Evolutionary conservation across 2,797 vertebrate genomes (phyloP).

Genomic region (Pangasius djambal): DNA sequence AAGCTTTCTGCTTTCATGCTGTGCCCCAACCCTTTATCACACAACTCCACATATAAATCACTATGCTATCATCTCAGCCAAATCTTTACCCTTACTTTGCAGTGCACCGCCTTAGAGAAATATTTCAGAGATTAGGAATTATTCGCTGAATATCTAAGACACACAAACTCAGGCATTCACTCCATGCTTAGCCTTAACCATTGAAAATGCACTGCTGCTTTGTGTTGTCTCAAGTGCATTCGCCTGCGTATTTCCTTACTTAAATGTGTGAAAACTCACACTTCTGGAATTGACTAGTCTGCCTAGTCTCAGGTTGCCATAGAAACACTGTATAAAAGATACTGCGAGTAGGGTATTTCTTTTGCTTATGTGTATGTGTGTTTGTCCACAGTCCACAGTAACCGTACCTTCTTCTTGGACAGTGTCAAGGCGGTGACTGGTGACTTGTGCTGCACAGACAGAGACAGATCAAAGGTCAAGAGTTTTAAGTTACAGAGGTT

Average conservation of each 20-base stretch:
- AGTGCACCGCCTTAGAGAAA: not conserved
- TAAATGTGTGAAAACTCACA: slow-evolving; percentile 50
- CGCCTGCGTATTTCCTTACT: not conserved
- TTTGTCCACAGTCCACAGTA: slow-evolving; percentile 36
- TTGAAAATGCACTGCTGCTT: slow-evolving; percentile 1
- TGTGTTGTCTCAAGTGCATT: slow-evolving; percentile 25
- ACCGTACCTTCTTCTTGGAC: slow-evolving; percentile 83
- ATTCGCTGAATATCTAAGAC: not conserved
- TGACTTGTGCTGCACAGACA: slow-evolving; percentile 75
- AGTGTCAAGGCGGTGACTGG: slow-evolving; percentile 80
- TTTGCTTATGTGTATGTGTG: slow-evolving; percentile 47
- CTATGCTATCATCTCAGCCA: not conserved
- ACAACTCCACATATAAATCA: slow-evolving; percentile 19
- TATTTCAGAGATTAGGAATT: not conserved
- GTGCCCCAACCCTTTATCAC: not conserved
- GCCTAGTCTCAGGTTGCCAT: slow-evolving; percentile 48
- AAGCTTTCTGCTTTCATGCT: slow-evolving; percentile 8
- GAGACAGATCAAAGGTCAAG: slow-evolving; percentile 45
- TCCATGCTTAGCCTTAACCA: not conserved
- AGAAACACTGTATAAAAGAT: slow-evolving; percentile 30
- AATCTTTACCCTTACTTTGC: not conserved
- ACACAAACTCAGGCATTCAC: not conserved
- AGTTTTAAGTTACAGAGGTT: not conserved
- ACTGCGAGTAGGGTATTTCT: slow-evolving; percentile 53
- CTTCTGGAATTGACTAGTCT: slow-evolving; percentile 50